A percentile compares a stretch with the other conserved stretches of the same genome.
Evolutionary conservation across 2,113 vertebrate species (phyloP).

Genomic region (Phrynosoma blainvillii): DNA sequence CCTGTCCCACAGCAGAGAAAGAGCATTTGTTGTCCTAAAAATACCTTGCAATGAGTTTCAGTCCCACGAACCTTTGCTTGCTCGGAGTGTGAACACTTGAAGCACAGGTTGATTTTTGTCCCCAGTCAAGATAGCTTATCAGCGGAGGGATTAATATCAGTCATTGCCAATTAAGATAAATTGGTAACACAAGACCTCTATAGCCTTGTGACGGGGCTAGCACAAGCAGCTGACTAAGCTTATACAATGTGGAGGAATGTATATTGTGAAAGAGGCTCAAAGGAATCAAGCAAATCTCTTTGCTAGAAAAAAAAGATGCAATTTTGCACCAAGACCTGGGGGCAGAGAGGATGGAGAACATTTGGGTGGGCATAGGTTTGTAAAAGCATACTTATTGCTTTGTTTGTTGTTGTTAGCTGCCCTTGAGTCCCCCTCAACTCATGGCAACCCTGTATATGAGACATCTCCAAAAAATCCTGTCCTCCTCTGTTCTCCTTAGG

Average conservation of each 20-base stretch:
- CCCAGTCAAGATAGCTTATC: constrained; percentile 48
- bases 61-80: not conserved
- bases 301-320: not conserved
- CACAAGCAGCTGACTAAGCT: constrained; percentile 15
- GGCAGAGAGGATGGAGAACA: too few relatives aligned
- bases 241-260: constrained; percentile 50
- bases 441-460: too few relatives aligned
- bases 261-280: not conserved
- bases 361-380: not conserved
- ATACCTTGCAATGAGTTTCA: not conserved
- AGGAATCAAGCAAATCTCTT: not conserved
- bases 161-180: constrained; percentile 66
- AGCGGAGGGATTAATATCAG: constrained; percentile 46
- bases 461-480: too few relatives aligned
- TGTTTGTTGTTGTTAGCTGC: too few relatives aligned
- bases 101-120: constrained; percentile 44
- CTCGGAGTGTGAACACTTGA: not conserved
- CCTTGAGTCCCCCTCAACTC: too few relatives aligned
- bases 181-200: constrained; percentile 43
- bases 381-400: not conserved
- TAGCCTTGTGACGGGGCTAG: constrained; percentile 52
- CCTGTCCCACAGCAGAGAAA: too few relatives aligned
- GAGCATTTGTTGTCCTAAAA: too few relatives aligned
- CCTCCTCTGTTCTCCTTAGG: too few relatives aligned
- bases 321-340: not conserved